Evolutionary conservation across 2,113 vertebrate genomes (phyloP).

Genomic region (Centropristis striata): DNA sequence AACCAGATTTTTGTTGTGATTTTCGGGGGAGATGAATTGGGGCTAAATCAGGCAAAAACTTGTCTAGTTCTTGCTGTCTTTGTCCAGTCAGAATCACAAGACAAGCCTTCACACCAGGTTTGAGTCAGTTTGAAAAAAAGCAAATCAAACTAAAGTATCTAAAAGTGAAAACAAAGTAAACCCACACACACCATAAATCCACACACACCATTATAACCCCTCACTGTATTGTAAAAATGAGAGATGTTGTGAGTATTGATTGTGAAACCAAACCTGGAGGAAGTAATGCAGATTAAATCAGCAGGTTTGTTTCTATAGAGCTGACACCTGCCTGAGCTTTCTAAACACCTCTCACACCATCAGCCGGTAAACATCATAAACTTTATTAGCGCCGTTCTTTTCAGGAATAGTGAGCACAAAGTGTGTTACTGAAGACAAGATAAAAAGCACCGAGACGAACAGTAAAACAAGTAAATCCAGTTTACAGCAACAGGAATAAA

Average conservation of each 20-base stretch:
- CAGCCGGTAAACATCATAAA: slow-evolving; percentile 12
- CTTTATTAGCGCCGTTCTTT: slow-evolving; percentile 36
- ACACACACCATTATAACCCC: neutral
- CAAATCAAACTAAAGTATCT: neutral
- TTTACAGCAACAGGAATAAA: slow-evolving; percentile 44
- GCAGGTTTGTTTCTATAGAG: neutral
- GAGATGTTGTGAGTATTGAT: neutral
- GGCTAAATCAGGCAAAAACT: no score
- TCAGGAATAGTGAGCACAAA: slow-evolving; percentile 3
- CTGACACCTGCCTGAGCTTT: slow-evolving; percentile 16
- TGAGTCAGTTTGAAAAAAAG: neutral
- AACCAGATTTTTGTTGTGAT: no score
- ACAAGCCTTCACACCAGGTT: neutral
- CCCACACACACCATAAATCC: no score
- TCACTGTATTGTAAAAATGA: no score
- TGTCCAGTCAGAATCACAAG: neutral
- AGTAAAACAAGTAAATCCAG: slow-evolving; percentile 36
- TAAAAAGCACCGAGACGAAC: slow-evolving; percentile 39
- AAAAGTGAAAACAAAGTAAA: neutral
- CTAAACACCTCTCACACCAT: slow-evolving; percentile 22
- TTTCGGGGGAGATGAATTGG: no score
- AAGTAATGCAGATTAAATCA: slow-evolving; percentile 8
- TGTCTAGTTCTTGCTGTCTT: no score
- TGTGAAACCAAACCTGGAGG: neutral
- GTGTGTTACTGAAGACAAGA: slow-evolving; percentile 16